phyloP scores from a whole-genome alignment of 2,113 vertebrate genomes.

The Ammospiza nelsoni region DNA sequence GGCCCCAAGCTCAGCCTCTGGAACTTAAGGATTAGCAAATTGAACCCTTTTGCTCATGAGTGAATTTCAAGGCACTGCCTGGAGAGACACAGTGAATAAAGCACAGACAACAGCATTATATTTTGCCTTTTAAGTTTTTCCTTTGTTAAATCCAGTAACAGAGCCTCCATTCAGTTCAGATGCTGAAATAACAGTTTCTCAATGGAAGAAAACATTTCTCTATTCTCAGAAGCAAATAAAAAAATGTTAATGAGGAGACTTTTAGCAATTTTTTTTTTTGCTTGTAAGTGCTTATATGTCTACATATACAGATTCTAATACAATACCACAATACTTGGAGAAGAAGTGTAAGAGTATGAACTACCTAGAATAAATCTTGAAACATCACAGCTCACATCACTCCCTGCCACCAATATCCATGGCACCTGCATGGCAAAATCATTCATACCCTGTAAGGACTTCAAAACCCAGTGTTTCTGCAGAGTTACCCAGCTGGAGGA shows the following conservation, averaged over 20 bases:
- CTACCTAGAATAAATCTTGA: background rate
- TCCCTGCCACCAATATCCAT: background rate
- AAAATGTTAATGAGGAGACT: background rate
- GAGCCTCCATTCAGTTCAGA: background rate
- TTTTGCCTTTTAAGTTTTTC: slow-evolving; percentile 15
- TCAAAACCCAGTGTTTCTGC: background rate
- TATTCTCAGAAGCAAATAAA: background rate
- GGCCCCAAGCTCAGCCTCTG: slow-evolving; percentile 3
- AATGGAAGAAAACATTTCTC: background rate
- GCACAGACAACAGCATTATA: background rate
- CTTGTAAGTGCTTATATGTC: background rate
- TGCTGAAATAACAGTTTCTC: slow-evolving; percentile 5
- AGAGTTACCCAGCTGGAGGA: background rate
- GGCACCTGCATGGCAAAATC: background rate
- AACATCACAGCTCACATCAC: background rate
- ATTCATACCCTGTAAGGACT: background rate
- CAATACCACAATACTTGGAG: background rate
- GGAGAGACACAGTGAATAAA: background rate
- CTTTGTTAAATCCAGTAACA: slow-evolving; percentile 1
- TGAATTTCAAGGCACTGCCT: slow-evolving; percentile 7
- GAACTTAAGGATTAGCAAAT: slow-evolving; percentile 30
- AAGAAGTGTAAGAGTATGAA: background rate
- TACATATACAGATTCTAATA: background rate
- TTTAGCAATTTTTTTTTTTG: background rate
- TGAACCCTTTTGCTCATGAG: background rate